Evolutionary conservation across 2,888 invertebrate species (phyloP).

Genomic region (Oligia strigilis): DNA sequence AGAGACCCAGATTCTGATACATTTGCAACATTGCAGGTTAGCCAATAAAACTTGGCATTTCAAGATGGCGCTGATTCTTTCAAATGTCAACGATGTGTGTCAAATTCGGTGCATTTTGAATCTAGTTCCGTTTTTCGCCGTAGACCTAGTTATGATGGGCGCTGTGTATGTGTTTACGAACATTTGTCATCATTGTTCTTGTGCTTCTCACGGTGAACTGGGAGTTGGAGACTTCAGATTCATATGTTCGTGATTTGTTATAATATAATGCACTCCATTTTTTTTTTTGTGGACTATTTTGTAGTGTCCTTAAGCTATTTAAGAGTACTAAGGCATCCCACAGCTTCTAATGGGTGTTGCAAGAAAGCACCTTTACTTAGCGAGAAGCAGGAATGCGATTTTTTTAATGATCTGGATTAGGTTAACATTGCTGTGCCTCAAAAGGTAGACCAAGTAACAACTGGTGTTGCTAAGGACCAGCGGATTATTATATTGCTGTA

Average conservation of each 20-base stretch:
- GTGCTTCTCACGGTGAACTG: conserved; percentile 30
- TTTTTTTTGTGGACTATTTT: not conserved
- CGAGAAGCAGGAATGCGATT: not conserved
- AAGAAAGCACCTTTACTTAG: no score
- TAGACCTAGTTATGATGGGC: conserved; percentile 11
- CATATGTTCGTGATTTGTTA: not conserved
- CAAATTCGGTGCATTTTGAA: not conserved
- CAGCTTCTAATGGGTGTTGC: not conserved
- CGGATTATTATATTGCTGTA: not conserved
- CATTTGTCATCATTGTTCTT: conserved; percentile 41
- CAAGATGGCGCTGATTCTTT: conserved; percentile 18
- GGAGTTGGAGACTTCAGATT: conserved; percentile 2
- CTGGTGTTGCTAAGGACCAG: not conserved
- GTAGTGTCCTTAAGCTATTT: not conserved
- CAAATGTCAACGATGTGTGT: conserved; percentile 13
- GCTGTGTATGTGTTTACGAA: not conserved
- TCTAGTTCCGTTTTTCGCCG: conserved; percentile 1
- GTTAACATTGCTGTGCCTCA: not conserved
- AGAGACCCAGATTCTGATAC: conserved; percentile 48
- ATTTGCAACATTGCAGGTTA: conserved; percentile 46
- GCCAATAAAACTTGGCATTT: conserved; percentile 15
- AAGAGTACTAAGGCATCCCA: not conserved
- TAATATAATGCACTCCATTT: not conserved
- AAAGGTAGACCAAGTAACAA: not conserved
- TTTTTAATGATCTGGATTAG: not conserved